These are phyloP conservation scores for Habropoda laboriosa DNA, from an alignment of 1,140 invertebrate genomes.

Conservation along the genomic window DNA sequence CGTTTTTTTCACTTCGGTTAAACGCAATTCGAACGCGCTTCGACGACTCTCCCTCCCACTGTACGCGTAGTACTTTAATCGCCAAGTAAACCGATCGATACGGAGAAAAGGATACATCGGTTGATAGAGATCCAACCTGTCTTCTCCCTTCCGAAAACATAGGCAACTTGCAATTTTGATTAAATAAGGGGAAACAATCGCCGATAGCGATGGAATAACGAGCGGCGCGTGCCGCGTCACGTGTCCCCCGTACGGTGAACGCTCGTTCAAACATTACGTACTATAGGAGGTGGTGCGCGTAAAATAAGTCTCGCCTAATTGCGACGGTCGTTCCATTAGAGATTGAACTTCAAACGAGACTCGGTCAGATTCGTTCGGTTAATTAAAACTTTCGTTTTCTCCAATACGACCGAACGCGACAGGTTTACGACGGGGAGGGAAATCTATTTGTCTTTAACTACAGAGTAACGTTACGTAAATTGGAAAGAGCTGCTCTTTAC, in stretches of 20 bases:
- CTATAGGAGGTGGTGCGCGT: slow-evolving; percentile 32
- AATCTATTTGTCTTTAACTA: background rate
- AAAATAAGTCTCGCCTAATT: slow-evolving; percentile 74
- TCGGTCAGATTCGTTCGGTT: slow-evolving; percentile 34
- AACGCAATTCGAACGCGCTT: background rate
- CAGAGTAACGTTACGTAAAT: background rate
- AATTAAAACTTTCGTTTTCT: too few relatives aligned
- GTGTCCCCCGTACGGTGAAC: slow-evolving; percentile 69
- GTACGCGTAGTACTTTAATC: background rate
- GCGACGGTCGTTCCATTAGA: slow-evolving; percentile 73
- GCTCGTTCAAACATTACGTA: slow-evolving; percentile 72
- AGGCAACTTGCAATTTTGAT: background rate
- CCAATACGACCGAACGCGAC: background rate
- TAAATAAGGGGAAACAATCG: slow-evolving; percentile 68
- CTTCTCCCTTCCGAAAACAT: too few relatives aligned
- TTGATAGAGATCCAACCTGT: too few relatives aligned
- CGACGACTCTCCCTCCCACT: too few relatives aligned
- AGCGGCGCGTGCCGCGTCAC: slow-evolving; percentile 73
- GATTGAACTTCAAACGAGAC: slow-evolving; percentile 75
- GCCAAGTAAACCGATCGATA: background rate
- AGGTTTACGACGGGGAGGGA: background rate
- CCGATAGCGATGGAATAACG: slow-evolving; percentile 69
- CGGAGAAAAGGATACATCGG: too few relatives aligned
- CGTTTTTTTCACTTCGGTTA: background rate
- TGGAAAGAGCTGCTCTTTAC: background rate